Conservation (phyloP, 2,888 invertebrate species). For the Hydropsyche betteni region DNA sequence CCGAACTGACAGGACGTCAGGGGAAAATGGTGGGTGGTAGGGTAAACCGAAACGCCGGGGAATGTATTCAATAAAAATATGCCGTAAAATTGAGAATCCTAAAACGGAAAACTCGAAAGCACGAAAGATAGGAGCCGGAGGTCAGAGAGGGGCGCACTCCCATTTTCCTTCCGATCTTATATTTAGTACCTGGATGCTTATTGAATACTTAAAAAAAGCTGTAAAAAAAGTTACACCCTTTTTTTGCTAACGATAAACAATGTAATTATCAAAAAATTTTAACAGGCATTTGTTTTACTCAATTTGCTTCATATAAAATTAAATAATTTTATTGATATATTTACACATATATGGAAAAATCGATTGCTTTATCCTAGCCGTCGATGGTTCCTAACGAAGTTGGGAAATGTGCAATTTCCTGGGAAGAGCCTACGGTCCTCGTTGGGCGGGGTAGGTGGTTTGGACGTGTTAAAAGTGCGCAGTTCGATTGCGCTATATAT, state of each 20-base stretch:
- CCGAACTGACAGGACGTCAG: not conserved
- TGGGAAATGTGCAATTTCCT: slow-evolving; percentile 34
- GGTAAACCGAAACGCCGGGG: slow-evolving; percentile 39
- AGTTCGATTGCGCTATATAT: too few relatives aligned
- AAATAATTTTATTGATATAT: slow-evolving; percentile 20
- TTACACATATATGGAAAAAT: slow-evolving; percentile 11
- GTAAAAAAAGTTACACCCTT: not conserved
- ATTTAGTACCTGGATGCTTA: slow-evolving; percentile 44
- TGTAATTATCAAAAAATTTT: too few relatives aligned
- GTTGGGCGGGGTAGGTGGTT: slow-evolving; percentile 13
- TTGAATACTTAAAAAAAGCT: slow-evolving; percentile 44
- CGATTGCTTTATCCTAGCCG: not conserved
- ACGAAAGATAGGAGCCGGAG: slow-evolving; percentile 32
- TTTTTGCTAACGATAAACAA: too few relatives aligned
- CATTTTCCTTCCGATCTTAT: not conserved
- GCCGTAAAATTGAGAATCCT: slow-evolving; percentile 48
- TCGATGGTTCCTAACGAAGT: slow-evolving; percentile 12
- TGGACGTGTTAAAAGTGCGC: slow-evolving; percentile 4
- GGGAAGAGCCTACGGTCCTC: not conserved
- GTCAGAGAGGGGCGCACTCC: slow-evolving; percentile 9
- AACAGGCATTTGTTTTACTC: too few relatives aligned
- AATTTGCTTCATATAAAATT: too few relatives aligned
- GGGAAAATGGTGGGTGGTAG: slow-evolving; percentile 42
- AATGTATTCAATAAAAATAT: slow-evolving; percentile 49
- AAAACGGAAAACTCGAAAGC: slow-evolving; percentile 22